Percentiles rank a stretch among this genome's conserved stretches.
These are phyloP conservation scores for Drosophila melanica DNA, from an alignment of 1,140 invertebrate genomes.

Conservation along the genomic window DNA sequence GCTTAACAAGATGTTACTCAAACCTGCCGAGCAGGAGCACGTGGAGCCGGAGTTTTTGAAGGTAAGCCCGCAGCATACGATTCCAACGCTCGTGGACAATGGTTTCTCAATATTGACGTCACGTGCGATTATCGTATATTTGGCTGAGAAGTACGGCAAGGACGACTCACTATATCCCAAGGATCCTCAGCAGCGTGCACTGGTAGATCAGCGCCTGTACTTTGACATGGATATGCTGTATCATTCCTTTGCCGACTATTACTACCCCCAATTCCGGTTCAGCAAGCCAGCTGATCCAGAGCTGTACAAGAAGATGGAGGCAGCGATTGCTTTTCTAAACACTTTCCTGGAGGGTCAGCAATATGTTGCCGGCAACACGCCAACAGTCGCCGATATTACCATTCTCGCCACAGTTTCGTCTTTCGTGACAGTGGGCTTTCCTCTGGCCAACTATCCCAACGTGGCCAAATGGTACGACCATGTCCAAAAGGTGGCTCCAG, in stretches of 20 bases:
- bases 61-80: slow-evolving; percentile 85
- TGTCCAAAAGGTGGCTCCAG: slow-evolving; percentile 88
- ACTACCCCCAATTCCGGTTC: slow-evolving; percentile 89
- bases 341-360: slow-evolving; percentile 87
- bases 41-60: slow-evolving; percentile 89
- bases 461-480: slow-evolving; percentile 88
- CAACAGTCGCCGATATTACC: slow-evolving; percentile 91
- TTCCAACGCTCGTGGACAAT: slow-evolving; percentile 89
- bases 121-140: slow-evolving; percentile 89
- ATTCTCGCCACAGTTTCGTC: slow-evolving; percentile 87
- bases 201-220: slow-evolving; percentile 89
- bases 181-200: slow-evolving; percentile 87
- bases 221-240: slow-evolving; percentile 90
- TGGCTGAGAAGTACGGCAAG: slow-evolving; percentile 88
- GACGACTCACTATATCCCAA: slow-evolving; percentile 88
- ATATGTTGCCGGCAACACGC: slow-evolving; percentile 87
- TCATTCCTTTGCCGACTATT: slow-evolving; percentile 85
- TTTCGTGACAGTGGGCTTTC: slow-evolving; percentile 86
- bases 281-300: slow-evolving; percentile 85
- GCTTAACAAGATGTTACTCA: slow-evolving; percentile 88
- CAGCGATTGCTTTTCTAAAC: slow-evolving; percentile 87
- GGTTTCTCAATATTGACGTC: slow-evolving; percentile 89
- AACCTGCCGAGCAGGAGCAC: slow-evolving; percentile 87
- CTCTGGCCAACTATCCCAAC: slow-evolving; percentile 88
- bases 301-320: slow-evolving; percentile 87